A percentile compares a stretch with the other conserved stretches of the same genome.
Evolutionary conservation across 2,797 vertebrate genomes (phyloP).

Genomic region (Macrochelys suwanniensis): DNA sequence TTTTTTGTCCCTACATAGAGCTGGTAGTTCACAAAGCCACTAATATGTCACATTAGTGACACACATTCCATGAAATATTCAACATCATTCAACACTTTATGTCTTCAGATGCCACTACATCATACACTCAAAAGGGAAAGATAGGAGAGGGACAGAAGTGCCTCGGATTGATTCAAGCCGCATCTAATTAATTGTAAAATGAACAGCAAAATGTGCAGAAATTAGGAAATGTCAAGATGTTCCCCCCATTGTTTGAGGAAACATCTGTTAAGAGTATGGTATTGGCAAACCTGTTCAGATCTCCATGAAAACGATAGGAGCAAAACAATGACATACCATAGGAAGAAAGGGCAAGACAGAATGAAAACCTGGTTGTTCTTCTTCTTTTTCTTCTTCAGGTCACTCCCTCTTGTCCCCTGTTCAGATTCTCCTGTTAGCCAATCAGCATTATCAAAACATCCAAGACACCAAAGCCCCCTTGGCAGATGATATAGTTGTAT

Average conservation of each 20-base stretch:
- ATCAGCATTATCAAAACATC: neutral
- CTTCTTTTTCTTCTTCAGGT: neutral
- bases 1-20: neutral
- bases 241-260: neutral
- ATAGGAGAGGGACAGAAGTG: neutral
- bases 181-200: neutral
- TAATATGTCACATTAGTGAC: neutral
- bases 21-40: neutral
- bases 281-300: neutral
- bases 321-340: neutral
- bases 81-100: neutral
- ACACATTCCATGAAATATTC: neutral
- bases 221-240: neutral
- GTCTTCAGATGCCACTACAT: neutral
- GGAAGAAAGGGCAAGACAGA: neutral
- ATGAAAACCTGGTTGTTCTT: neutral
- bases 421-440: neutral
- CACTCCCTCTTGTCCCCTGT: neutral
- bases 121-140: neutral
- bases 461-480: neutral
- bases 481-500: neutral
- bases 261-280: rapidly evolving
- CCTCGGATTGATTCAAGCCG: neutral
- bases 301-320: neutral
- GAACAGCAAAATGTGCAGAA: rapidly evolving